Evolutionary conservation across 2,888 invertebrate genomes (phyloP), one percentile per base, ranked within the genome.

Genomic region (Ditula angustiorana): DNA sequence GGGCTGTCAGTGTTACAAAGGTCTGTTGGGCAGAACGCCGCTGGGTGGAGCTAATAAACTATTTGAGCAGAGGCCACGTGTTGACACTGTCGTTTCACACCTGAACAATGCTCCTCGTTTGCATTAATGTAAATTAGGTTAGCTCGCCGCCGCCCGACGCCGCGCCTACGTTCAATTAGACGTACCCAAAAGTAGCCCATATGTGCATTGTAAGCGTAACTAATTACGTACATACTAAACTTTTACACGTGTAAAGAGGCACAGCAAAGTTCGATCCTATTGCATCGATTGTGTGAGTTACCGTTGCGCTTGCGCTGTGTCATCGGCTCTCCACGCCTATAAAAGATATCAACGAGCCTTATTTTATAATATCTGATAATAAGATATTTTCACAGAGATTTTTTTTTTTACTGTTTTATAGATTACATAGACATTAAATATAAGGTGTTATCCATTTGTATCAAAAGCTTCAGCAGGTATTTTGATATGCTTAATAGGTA

Each of bases 121-220:
- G 89, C 92, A 92, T 92, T 91, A 91, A 92, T 92, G 91, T 92
- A 92, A 92, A 92, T 92, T 92, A 91, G 91, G 91, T 90, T 90
- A 92, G 88, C 87, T 79, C 61, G 56, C 41, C 41, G 41, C 74
- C 82, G 86, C 89, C 74, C 59, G 60, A 53, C 63, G 77, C 76
- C 75, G 78, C 80, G 87, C 90, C 91, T 89, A 90, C 90, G 79
- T 89, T 88, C 91, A 91, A 91, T 92, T 92, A 92, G 91, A 91
- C 78, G 86, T 81, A 77, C 85, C 87, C 86, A 80, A 87, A 89
- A 89, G 86, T 87, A 87, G 89, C 86, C 80, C 85, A 82, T 86
- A 82, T 88, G 85, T 87, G 83, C 84, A 81, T 82, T 85, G 85
- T 85, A 83, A 83, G 85, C 81, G 76, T 76, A 82, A 77, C 84